Conservation (phyloP, 2,113 vertebrate species). For the Nibea coibor region DNA sequence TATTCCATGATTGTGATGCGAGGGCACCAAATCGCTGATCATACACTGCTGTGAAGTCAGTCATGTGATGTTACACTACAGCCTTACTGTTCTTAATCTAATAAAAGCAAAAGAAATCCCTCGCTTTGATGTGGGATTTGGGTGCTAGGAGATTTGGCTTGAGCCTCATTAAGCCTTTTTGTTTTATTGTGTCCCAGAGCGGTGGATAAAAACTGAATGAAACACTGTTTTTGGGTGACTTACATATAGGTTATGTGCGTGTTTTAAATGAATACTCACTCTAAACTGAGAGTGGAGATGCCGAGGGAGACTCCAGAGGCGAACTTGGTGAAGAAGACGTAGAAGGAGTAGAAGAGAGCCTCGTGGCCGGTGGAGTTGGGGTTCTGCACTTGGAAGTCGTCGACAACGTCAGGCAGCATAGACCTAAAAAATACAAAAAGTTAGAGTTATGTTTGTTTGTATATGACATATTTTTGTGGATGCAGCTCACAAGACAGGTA, state of each 20-base stretch:
- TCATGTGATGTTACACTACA: slow-evolving; percentile 28
- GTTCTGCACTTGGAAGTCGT: slow-evolving; percentile 94
- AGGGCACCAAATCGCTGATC: neutral
- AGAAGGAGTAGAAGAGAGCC: slow-evolving; percentile 98
- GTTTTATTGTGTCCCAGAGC: neutral
- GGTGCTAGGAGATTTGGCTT: slow-evolving; percentile 50
- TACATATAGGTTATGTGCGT: neutral
- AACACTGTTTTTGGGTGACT: neutral
- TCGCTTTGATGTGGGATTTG: slow-evolving; percentile 69
- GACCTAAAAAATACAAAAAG: slow-evolving; percentile 84
- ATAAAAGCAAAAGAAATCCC: slow-evolving; percentile 23
- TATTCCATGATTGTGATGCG: neutral
- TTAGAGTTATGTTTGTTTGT: neutral
- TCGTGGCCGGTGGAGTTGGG: slow-evolving; percentile 88
- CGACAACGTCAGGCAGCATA: slow-evolving; percentile 95
- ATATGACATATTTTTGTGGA: neutral
- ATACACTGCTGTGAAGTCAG: neutral
- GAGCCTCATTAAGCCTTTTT: slow-evolving; percentile 25
- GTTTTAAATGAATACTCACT: slow-evolving; percentile 84
- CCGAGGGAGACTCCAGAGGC: slow-evolving; percentile 95
- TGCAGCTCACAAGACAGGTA: too few relatives aligned
- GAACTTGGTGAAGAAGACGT: slow-evolving; percentile 99
- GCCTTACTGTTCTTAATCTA: slow-evolving; percentile 47
- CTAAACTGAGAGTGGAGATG: slow-evolving; percentile 95
- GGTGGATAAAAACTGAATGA: neutral